Conservation (phyloP, 2,888 invertebrate species). For the Diplazon laetatorius region DNA sequence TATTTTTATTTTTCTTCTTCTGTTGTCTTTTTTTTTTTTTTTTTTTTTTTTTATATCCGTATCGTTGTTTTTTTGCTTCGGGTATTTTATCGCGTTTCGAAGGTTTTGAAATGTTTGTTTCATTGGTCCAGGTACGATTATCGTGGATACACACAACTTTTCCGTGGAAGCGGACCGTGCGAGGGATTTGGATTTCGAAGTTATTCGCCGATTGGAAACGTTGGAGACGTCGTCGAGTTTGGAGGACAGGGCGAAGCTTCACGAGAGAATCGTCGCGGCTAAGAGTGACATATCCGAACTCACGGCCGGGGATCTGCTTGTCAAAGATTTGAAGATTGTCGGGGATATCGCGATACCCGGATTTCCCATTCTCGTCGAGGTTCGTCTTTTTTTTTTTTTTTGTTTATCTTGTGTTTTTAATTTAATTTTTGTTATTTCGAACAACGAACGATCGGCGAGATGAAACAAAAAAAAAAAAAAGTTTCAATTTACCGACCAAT, state of each 20-base stretch:
- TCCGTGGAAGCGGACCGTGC: slow-evolving; percentile 87
- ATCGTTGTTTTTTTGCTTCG: too few species aligned
- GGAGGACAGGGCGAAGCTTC: slow-evolving; percentile 77
- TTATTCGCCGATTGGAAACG: slow-evolving; percentile 85
- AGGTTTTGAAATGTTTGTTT: not conserved
- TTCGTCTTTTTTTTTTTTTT: slow-evolving; percentile 73
- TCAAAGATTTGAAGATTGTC: slow-evolving; percentile 89
- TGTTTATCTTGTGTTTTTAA: too few species aligned
- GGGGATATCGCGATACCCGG: slow-evolving; percentile 85
- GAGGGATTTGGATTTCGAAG: slow-evolving; percentile 86
- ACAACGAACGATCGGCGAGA: too few species aligned
- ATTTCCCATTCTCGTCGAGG: slow-evolving; percentile 87
- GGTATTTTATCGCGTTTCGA: too few species aligned
- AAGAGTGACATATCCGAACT: slow-evolving; percentile 87
- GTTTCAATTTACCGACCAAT: too few species aligned
- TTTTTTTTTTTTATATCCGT: too few species aligned
- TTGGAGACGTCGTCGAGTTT: not conserved
- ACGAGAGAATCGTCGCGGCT: slow-evolving; percentile 85
- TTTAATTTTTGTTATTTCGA: too few species aligned
- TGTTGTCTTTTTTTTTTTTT: too few species aligned
- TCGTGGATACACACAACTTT: slow-evolving; percentile 92
- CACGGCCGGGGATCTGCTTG: slow-evolving; percentile 87
- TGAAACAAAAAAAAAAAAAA: too few species aligned
- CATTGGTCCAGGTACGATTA: slow-evolving; percentile 87
- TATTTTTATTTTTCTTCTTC: slow-evolving; percentile 13